Evolutionary conservation across 2,113 vertebrate genomes (phyloP).

Genomic region (Apteryx mantelli): DNA sequence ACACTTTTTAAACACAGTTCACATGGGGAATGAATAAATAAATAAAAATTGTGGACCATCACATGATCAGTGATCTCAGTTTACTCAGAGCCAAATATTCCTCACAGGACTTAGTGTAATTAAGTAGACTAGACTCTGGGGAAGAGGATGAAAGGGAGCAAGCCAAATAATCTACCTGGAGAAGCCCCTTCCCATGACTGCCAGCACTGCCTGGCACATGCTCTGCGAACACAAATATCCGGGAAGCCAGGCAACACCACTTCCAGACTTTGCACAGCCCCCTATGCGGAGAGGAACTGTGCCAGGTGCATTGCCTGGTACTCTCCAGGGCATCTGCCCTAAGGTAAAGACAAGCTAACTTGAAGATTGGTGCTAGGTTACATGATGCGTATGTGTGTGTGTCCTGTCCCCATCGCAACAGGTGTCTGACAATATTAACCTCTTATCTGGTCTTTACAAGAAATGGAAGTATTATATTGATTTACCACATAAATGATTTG

Average conservation of each 20-base stretch:
- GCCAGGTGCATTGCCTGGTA: not conserved
- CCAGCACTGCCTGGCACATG: not conserved
- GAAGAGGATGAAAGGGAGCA: not conserved
- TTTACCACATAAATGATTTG: not conserved
- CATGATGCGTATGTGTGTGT: not conserved
- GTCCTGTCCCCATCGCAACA: not conserved
- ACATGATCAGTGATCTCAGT: not conserved
- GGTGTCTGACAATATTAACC: not conserved
- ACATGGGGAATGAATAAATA: not conserved
- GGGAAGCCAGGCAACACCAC: not conserved
- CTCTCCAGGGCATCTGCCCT: not conserved
- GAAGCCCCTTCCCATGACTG: not conserved
- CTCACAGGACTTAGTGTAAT: not conserved
- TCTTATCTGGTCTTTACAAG: not conserved
- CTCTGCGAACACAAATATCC: not conserved
- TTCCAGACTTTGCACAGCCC: not conserved
- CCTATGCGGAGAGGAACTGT: not conserved
- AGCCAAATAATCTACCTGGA: not conserved
- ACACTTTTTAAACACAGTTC: not conserved
- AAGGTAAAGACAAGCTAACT: not conserved
- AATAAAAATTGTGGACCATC: not conserved
- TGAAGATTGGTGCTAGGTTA: not conserved
- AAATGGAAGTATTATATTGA: not conserved
- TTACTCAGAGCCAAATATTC: not conserved
- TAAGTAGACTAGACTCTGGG: not conserved